Percentiles rank a stretch among this genome's conserved stretches.
Evolutionary conservation across 1,140 invertebrate genomes (phyloP).

Genomic region (Calliphora vicina): DNA sequence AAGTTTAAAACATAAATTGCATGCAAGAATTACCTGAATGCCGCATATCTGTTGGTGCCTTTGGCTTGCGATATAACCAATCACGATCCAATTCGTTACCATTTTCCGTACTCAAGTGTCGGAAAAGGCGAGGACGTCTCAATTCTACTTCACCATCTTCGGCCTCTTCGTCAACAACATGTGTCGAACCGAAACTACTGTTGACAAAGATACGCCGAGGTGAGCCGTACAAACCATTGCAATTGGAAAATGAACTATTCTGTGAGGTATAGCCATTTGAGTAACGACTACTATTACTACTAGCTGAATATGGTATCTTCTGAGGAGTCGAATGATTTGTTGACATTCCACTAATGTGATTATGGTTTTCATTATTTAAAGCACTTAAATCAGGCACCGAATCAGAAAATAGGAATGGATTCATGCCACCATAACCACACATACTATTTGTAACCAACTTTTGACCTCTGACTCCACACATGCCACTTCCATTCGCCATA

Average conservation of each 20-base stretch:
- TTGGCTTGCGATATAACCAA: slow-evolving; percentile 61
- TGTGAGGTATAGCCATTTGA: slow-evolving; percentile 59
- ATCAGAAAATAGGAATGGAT: slow-evolving; percentile 60
- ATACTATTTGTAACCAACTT: slow-evolving; percentile 60
- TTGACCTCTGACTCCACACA: slow-evolving; percentile 44
- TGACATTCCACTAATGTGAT: slow-evolving; percentile 57
- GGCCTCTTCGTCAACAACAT: slow-evolving; percentile 60
- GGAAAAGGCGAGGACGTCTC: slow-evolving; percentile 52
- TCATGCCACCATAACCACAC: slow-evolving; percentile 54
- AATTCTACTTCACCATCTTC: slow-evolving; percentile 59
- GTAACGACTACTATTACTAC: slow-evolving; percentile 54
- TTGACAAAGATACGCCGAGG: slow-evolving; percentile 59
- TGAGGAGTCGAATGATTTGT: slow-evolving; percentile 62
- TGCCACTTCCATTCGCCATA: slow-evolving; percentile 55
- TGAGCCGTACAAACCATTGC: slow-evolving; percentile 51
- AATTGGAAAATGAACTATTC: slow-evolving; percentile 56
- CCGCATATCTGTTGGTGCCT: slow-evolving; percentile 59
- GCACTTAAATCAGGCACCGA: slow-evolving; percentile 61
- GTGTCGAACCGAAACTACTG: slow-evolving; percentile 57
- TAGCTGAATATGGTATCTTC: slow-evolving; percentile 56
- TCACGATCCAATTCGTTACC: slow-evolving; percentile 59
- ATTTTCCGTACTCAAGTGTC: slow-evolving; percentile 53
- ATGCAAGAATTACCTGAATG: slow-evolving; percentile 52
- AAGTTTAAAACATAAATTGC: neutral
- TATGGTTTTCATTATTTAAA: slow-evolving; percentile 60